These are phyloP conservation scores for Enteromius paludinosus DNA, from an alignment of 2,797 vertebrate genomes.

Conservation along the genomic window DNA sequence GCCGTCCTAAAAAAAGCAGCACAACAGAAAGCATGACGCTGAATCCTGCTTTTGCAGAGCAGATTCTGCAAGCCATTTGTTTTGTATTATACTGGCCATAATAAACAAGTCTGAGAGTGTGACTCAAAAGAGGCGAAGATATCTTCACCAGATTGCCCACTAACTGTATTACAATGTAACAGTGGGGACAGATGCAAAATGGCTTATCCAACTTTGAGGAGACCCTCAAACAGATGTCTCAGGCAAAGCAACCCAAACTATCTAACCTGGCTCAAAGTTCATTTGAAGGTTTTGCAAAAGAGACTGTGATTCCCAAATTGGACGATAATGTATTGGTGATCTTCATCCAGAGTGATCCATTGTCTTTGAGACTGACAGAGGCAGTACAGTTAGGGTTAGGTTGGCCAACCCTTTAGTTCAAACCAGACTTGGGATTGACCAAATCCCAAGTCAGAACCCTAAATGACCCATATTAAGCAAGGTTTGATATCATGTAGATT, in stretches of 20 bases:
- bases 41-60: neutral
- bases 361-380: neutral
- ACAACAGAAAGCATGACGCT: constrained; percentile 23
- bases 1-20: neutral
- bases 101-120: constrained; percentile 12
- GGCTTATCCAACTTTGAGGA: neutral
- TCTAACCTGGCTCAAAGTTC: neutral
- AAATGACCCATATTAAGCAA: neutral
- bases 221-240: neutral
- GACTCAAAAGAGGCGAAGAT: neutral
- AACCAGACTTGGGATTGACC: too few relatives aligned
- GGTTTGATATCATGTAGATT: neutral
- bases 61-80: neutral
- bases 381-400: neutral
- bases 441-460: neutral
- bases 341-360: neutral
- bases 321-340: neutral
- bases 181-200: neutral
- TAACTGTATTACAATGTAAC: too few relatives aligned
- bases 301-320: neutral
- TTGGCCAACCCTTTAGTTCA: too few relatives aligned
- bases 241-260: neutral
- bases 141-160: too few relatives aligned
- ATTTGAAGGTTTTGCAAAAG: neutral
- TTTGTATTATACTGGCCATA: neutral